Evolutionary conservation across 2,113 vertebrate genomes (phyloP).

Genomic region (Apaloderma vittatum): DNA sequence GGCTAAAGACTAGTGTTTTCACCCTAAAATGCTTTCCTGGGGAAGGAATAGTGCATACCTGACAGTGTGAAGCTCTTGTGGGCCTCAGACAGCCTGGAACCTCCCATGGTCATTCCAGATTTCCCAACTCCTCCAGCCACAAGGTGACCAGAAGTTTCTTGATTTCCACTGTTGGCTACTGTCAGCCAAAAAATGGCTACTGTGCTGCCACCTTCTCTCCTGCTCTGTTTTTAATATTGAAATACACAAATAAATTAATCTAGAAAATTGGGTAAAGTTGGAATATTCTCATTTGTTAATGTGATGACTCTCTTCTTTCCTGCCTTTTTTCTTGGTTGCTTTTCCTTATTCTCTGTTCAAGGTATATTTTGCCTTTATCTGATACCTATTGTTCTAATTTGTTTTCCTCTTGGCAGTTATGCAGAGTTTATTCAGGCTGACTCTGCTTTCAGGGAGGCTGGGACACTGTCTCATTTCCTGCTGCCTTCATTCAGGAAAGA

Average conservation of each 20-base stretch:
- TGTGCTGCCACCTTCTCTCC: background rate
- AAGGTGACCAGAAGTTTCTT: background rate
- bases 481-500: constrained; percentile 22
- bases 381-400: background rate
- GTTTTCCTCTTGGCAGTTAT: background rate
- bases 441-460: background rate
- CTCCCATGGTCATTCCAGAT: background rate
- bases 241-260: background rate
- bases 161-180: background rate
- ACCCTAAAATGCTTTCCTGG: background rate
- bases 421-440: background rate
- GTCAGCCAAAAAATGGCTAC: background rate
- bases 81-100: background rate
- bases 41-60: background rate
- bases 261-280: background rate
- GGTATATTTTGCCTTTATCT: background rate
- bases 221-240: background rate
- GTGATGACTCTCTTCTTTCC: background rate
- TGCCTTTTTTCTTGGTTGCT: background rate
- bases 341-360: background rate
- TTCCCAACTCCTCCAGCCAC: background rate
- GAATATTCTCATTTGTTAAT: background rate
- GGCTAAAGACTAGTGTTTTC: background rate
- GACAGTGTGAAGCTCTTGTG: background rate
- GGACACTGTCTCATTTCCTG: background rate